Percentiles rank a stretch among this genome's conserved stretches.
Conservation (phyloP, 2,797 vertebrate genomes). For the Lagocephalus sceleratus region DNA sequence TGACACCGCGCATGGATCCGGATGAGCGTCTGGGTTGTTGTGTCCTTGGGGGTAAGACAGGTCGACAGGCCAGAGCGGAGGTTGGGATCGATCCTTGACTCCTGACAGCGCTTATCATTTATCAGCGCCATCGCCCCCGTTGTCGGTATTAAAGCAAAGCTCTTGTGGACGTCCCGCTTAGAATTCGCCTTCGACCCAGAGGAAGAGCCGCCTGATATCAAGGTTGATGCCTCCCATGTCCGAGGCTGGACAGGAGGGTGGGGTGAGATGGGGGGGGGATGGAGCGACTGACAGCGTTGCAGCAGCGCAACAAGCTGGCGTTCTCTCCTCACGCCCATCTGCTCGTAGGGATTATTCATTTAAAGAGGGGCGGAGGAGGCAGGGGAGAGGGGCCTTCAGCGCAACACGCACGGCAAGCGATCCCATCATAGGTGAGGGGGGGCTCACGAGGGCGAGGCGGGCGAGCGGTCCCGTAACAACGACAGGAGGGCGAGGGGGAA, state of each 20-base stretch:
- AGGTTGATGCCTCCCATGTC: too few species aligned
- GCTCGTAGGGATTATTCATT: conserved; percentile 65
- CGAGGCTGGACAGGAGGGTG: not conserved
- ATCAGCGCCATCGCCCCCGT: too few species aligned
- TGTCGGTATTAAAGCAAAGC: too few species aligned
- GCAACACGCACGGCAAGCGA: conserved; percentile 13
- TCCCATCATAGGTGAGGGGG: too few species aligned
- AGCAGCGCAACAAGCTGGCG: conserved; percentile 57
- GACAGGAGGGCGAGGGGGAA: conserved; percentile 28
- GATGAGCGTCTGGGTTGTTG: conserved; percentile 1
- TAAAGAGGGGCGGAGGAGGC: conserved; percentile 23
- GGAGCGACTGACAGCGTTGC: conserved; percentile 45
- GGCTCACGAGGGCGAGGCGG: conserved; percentile 17
- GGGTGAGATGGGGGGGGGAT: conserved; percentile 32
- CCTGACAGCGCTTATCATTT: too few species aligned
- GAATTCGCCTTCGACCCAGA: not conserved
- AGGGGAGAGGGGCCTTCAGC: conserved; percentile 19
- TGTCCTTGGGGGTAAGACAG: conserved; percentile 21
- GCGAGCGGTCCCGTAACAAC: conserved; percentile 32
- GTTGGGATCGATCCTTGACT: too few species aligned
- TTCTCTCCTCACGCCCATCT: conserved; percentile 63
- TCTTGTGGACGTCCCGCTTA: too few species aligned
- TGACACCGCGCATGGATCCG: conserved; percentile 25
- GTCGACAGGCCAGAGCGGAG: conserved; percentile 13
- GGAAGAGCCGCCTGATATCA: too few species aligned